Evolutionary conservation across 2,888 invertebrate species (phyloP), one percentile per base, ranked within the genome.

Genomic region (Macroteleia sp.): DNA sequence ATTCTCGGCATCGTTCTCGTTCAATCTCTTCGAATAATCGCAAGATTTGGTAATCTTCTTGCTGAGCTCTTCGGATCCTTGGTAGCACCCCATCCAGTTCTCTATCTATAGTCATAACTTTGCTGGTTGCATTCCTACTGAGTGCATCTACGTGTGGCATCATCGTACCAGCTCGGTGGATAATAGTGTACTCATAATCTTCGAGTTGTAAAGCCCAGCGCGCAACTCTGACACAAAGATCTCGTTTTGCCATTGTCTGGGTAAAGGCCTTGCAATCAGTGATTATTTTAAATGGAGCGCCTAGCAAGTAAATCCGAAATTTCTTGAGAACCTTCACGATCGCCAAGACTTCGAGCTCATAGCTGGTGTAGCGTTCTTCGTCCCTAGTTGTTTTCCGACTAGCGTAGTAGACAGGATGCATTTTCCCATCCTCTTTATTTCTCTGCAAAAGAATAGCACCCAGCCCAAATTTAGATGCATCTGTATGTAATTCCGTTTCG

Each of bases 401-500:
- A 12, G 36, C 22, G 28, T 39, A 66, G 10, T 57, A 50, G 16
- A 50, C 22, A 5, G 44, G 59, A 9, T 67, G 67, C 16, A 59
- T 28, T 5, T 8, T 42, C 1, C 12, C 52, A 12, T 57, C 34
- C 0, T 12, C 14, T 2, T 32, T n/a, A 17, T 16, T 12, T 1
- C 39, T 12, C 17, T 74, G 73, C 9, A 74, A 3, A 1, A 71
- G 22, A 2, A 81, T 34, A 2, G 77, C 77, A 2, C 80, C 81
- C 2, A 56, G 74, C 0, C 73, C 81, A 1, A 57, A 32, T 28
- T 41, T 54, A 14, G 56, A 74, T 1, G 77, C 71, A 10, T 64
- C 81, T 2, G 73, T 73, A 20, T 81, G 73, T n/a, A 78, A 6
- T 12, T 81, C 70, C 0, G 74, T 80, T 0, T 56, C 66, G 0